A percentile compares a stretch with the other conserved stretches of the same genome.
Evolutionary conservation across 2,113 vertebrate species (phyloP).

Genomic region (Burhinus oedicnemus): DNA sequence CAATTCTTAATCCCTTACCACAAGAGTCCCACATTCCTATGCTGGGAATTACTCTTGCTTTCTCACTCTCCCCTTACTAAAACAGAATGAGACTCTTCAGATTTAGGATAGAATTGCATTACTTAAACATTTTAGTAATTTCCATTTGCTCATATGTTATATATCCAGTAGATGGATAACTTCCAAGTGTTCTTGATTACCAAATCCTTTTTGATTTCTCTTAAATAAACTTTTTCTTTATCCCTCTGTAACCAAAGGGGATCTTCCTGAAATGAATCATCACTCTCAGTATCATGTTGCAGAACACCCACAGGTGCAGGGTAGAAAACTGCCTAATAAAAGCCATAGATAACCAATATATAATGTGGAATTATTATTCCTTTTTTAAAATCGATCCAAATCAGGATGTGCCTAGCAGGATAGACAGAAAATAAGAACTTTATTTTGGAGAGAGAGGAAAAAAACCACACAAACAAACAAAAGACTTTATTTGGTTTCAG

Average conservation of each 20-base stretch:
- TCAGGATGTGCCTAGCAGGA: not conserved
- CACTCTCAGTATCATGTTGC: not conserved
- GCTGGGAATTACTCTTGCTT: not conserved
- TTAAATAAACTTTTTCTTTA: slow-evolving; percentile 45
- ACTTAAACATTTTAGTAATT: slow-evolving; percentile 45
- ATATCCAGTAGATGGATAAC: slow-evolving; percentile 23
- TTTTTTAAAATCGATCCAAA: not conserved
- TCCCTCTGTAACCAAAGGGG: not conserved
- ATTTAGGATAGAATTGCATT: slow-evolving; percentile 50
- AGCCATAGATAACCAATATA: not conserved
- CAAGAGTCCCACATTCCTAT: not conserved
- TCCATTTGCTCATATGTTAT: slow-evolving; percentile 48
- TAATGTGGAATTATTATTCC: not conserved
- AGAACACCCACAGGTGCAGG: not conserved
- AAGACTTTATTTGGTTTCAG: not conserved
- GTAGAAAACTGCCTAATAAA: not conserved
- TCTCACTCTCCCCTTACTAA: not conserved
- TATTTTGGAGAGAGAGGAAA: not conserved
- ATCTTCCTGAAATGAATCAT: slow-evolving; percentile 20
- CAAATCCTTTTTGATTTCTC: slow-evolving; percentile 49
- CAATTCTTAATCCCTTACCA: not conserved
- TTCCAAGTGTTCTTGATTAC: slow-evolving; percentile 69
- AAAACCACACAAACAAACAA: not conserved
- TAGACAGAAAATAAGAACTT: not conserved
- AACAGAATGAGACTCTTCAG: slow-evolving; percentile 17